Evolutionary conservation across 37 sponge, comb jelly and placozoan genomes (phyloP), one percentile per base, ranked within the genome.

Genomic region (Cliona cf. orientalis): DNA sequence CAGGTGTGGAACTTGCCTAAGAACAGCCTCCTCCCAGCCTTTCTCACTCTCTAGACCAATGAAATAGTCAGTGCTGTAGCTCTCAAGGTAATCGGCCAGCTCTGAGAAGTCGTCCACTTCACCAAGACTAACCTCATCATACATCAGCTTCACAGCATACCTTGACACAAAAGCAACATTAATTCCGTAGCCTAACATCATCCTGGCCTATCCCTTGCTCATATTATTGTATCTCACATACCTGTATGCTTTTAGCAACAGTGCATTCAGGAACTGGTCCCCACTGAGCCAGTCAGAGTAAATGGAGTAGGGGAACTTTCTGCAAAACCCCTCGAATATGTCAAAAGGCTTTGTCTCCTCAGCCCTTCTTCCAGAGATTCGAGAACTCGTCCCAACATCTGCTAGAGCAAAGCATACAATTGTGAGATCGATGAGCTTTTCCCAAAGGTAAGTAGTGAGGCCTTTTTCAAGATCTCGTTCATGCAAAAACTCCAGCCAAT

Each of bases 81-180:
- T 77, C 44, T 62, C 49, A 42, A 95, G 74, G 56, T 76, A 88
- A 35, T 86, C 87, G 7, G 53, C 55, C 32, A 87, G 34, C 69
- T 91, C 92, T n/a, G 45, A 45, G 31, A 26, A 26, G 35, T 71
- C 72, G 37, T 74, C 80, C 9, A 60, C 78, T 32, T 91, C 92
- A 25, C 95, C 95, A 35, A 91, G 86, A 56, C 74, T 59, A 21
- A 76, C 85, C 46, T 88, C 89, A 75, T 95, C 95, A 49, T 84
- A 88, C 71, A 91, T 42, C 55, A 95, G 59, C 74, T 95, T 95
- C 45, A 95, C 95, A n/a, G 95, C 90, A 76, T 89, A 88, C 81
- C 95, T 94, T 40, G 22, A 61, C 33, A 56, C 25, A 6, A 71
- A 12, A 4, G 66, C 34, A 11, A 14, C 4, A 22, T 55, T 5